Base-by-base conservation (phyloP, 2,888 invertebrate species). In the Archips xylosteana region DNA sequence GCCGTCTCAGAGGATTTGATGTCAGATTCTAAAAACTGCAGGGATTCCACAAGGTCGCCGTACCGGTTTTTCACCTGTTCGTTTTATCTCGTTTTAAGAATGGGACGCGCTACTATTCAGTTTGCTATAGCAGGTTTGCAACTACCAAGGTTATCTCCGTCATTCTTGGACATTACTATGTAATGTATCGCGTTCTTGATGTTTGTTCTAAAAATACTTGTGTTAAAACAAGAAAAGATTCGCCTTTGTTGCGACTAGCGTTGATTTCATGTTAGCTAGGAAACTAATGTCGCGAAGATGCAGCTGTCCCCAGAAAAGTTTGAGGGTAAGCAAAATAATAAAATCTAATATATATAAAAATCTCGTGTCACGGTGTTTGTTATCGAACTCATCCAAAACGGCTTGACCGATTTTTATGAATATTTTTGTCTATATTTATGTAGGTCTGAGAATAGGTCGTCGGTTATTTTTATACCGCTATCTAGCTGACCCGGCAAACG, bases 11-110 rank as follows among this genome's bases (percentile, higher is more conserved):
- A 34, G 47, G 68, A 54, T 54, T 34, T 45, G 49, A 42, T 13
- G 32, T 45, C 36, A 57, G 47, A 32, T 39, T 49, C 10, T 54
- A 54, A 68, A 60, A 54, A 69, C 34, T 36, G 51, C 60, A 70
- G 74, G 64, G 63, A 74, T 45, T 64, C 60, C 74, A 39, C 68
- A 73, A 73, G 73, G 73, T 65, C 74, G 60, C n/a, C 34, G 9
- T 49, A 65, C 74, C 69, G 70, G 69, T 74, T 74, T 42, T 6
- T 32, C 69, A 70, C 60, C 69, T 74, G 63, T 64, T n/a, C 6
- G 15, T 61, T 72, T 74, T 65, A 12, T 61, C 45, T 54, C 49
- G 32, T 23, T 23, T 71, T 67, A 39, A 45, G 67, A 39, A 60
- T 60, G 60, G 5, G 39, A 60, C n/a, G 8, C 34, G 59, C 9